phyloP scores from a whole-genome alignment of 2,888 invertebrate species.

The Pachliopta kotzebuea region DNA sequence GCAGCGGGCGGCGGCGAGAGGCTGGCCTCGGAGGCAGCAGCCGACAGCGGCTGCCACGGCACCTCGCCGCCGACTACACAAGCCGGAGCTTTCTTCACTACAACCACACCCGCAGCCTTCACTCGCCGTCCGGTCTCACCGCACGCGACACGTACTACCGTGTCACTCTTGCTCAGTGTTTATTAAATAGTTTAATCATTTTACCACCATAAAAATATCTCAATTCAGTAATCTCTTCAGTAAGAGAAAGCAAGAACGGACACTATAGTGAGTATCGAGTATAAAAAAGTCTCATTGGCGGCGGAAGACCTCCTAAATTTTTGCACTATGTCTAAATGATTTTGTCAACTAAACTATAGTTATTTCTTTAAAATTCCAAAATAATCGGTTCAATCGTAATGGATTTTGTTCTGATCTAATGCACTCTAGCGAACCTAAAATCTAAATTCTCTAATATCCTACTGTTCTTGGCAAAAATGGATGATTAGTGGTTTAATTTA shows the following conservation, averaged over 20 bases:
- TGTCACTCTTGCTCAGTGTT: conserved; percentile 1
- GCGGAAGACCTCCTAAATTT: conserved; percentile 6
- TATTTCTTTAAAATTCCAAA: too few species aligned
- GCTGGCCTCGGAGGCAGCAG: conserved; percentile 69
- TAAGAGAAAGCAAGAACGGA: not conserved
- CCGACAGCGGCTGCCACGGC: conserved; percentile 79
- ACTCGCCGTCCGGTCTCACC: conserved; percentile 26
- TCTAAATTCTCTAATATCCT: too few species aligned
- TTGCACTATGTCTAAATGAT: not conserved
- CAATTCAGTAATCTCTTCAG: too few species aligned
- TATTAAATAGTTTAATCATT: not conserved
- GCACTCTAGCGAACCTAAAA: too few species aligned
- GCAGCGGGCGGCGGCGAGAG: conserved; percentile 64
- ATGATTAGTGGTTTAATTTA: too few species aligned
- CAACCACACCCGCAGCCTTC: conserved; percentile 49
- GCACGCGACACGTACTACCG: conserved; percentile 3
- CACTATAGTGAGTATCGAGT: conserved; percentile 13
- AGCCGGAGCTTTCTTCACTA: conserved; percentile 80
- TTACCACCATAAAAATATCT: too few species aligned
- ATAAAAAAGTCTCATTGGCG: conserved; percentile 6
- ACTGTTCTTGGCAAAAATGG: too few species aligned
- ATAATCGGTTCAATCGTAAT: too few species aligned
- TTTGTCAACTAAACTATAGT: not conserved
- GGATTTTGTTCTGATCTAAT: too few species aligned
- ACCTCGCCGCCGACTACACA: conserved; percentile 79